phyloP scores from a whole-genome alignment of 2,113 vertebrate species.

The Notarius lentiginosus region DNA sequence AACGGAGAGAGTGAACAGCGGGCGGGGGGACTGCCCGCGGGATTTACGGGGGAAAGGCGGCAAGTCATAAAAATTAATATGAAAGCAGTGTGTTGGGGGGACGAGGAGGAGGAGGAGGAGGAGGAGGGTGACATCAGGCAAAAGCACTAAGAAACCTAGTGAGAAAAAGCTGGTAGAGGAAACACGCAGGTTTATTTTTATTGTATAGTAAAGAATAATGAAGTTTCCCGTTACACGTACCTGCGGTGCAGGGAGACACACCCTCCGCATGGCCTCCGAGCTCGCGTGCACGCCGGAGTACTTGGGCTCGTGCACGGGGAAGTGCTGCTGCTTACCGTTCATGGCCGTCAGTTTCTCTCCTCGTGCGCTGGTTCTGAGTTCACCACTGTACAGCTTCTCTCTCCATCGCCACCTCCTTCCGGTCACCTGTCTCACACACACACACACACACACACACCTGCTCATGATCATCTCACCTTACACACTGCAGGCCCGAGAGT shows the following conservation, averaged over 20 bases:
- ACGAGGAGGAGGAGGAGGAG: not conserved
- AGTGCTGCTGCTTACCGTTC: slow-evolving; percentile 94
- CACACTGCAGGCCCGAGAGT: slow-evolving; percentile 67
- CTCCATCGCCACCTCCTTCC: slow-evolving; percentile 75
- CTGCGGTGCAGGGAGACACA: slow-evolving; percentile 91
- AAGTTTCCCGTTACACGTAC: slow-evolving; percentile 77
- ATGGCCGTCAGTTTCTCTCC: slow-evolving; percentile 86
- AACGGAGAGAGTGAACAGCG: slow-evolving; percentile 80
- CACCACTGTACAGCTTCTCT: slow-evolving; percentile 75
- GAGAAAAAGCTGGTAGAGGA: not conserved
- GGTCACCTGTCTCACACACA: slow-evolving; percentile 48
- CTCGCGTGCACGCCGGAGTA: slow-evolving; percentile 84
- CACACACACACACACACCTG: slow-evolving; percentile 52
- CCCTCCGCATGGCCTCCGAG: slow-evolving; percentile 91
- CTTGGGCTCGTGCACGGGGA: slow-evolving; percentile 89
- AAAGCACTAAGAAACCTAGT: not conserved
- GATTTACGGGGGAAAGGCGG: slow-evolving; percentile 48
- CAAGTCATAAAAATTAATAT: slow-evolving; percentile 96
- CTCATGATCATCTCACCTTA: slow-evolving; percentile 80
- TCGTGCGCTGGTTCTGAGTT: slow-evolving; percentile 74
- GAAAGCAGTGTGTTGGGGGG: not conserved
- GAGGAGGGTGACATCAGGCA: too few species aligned
- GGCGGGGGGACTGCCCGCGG: slow-evolving; percentile 73
- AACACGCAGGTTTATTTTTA: not conserved
- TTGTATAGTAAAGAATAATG: not conserved